phyloP scores from a whole-genome alignment of 1,140 invertebrate species.

The Papilio dardanus region DNA sequence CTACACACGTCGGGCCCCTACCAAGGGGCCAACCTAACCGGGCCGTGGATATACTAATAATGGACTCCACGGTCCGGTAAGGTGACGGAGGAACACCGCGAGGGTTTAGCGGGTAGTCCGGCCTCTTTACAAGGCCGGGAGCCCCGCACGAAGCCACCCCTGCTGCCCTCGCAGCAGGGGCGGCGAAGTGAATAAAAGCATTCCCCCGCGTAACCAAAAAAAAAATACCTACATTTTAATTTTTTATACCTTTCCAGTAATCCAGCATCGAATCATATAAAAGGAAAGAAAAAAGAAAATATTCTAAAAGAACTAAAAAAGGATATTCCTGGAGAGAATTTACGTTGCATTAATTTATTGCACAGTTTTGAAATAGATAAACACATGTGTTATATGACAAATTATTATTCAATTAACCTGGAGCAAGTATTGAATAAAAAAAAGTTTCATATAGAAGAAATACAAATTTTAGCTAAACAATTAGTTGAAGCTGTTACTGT shows the following conservation, averaged over 20 bases:
- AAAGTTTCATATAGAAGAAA: constrained; percentile 50
- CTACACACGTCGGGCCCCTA: too few relatives aligned
- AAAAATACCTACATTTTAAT: neutral
- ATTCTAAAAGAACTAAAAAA: constrained; percentile 50
- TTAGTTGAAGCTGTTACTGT: constrained; percentile 52
- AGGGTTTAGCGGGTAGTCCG: too few relatives aligned
- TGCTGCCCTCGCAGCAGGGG: too few relatives aligned
- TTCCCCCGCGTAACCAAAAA: too few relatives aligned
- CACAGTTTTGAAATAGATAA: constrained; percentile 40
- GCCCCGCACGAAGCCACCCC: too few relatives aligned
- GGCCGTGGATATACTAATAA: too few relatives aligned
- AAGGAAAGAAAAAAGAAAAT: constrained; percentile 31
- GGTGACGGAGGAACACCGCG: too few relatives aligned
- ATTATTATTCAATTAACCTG: constrained; percentile 59
- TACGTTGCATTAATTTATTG: constrained; percentile 43
- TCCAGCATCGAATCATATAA: neutral
- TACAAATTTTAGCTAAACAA: constrained; percentile 56
- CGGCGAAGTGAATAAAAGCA: too few relatives aligned
- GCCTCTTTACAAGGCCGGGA: too few relatives aligned
- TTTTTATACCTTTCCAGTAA: neutral
- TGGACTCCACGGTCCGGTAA: too few relatives aligned
- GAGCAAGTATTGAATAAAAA: constrained; percentile 42
- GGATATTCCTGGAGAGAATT: constrained; percentile 44
- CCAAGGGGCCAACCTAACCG: too few relatives aligned
- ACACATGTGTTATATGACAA: constrained; percentile 53